These are phyloP conservation scores for Drosophila leonis DNA, from an alignment of 2,888 invertebrate genomes.

Conservation along the genomic window DNA sequence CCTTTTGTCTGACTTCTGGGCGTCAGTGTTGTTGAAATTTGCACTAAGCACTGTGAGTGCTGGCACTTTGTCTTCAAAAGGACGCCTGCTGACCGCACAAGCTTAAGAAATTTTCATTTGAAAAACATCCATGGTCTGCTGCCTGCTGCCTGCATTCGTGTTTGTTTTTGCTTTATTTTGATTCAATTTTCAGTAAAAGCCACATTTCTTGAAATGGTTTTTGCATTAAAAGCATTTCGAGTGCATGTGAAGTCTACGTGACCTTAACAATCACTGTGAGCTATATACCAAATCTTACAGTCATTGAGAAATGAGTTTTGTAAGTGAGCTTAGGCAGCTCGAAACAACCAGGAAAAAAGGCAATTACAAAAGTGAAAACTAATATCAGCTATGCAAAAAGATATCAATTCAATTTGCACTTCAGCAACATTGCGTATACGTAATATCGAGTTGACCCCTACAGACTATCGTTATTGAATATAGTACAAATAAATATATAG, in stretches of 20 bases:
- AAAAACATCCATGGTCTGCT: conserved; percentile 8
- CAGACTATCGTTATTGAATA: neutral
- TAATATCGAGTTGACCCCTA: neutral
- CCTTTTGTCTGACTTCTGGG: conserved; percentile 8
- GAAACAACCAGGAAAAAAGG: neutral
- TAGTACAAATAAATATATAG: neutral
- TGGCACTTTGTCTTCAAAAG: conserved; percentile 1
- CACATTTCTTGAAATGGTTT: conserved; percentile 23
- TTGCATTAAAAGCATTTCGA: conserved; percentile 5
- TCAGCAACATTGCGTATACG: neutral
- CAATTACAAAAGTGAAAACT: neutral
- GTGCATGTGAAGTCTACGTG: neutral
- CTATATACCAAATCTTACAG: neutral
- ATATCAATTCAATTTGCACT: neutral
- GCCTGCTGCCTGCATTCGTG: conserved; percentile 6
- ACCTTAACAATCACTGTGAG: neutral
- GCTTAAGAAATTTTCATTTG: conserved; percentile 21
- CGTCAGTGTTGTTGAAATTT: conserved; percentile 19
- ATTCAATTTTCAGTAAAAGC: conserved; percentile 35
- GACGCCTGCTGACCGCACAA: conserved; percentile 31
- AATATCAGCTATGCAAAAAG: neutral
- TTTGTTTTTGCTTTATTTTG: conserved; percentile 7
- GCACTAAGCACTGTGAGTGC: conserved; percentile 7
- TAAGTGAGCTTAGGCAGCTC: neutral
- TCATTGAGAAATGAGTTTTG: neutral